Conservation (phyloP, 1,140 invertebrate species). For the Dreissena polymorpha region DNA sequence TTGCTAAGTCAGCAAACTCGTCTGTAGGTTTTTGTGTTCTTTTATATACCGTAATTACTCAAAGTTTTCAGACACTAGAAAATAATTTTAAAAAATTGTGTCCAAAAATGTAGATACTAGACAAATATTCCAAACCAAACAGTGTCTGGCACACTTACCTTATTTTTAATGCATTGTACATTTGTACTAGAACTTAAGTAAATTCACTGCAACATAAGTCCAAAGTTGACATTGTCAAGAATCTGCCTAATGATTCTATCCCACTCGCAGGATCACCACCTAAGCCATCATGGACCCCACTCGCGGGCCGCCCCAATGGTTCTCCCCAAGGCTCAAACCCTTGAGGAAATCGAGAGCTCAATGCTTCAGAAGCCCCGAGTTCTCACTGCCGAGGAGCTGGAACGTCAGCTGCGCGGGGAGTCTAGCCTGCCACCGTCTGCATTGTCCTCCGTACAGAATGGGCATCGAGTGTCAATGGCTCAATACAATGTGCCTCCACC, state of each 20-base stretch:
- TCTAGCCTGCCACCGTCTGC: neutral
- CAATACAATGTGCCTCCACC: constrained; percentile 47
- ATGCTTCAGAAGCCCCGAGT: constrained; percentile 65
- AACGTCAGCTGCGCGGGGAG: constrained; percentile 74
- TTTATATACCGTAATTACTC: neutral
- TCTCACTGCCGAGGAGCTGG: constrained; percentile 77
- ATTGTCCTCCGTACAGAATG: constrained; percentile 9
- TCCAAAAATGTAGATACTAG: no score
- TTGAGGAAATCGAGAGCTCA: constrained; percentile 73
- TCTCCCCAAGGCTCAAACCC: constrained; percentile 67
- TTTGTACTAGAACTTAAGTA: neutral
- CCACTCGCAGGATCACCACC: constrained; percentile 25
- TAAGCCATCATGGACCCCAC: constrained; percentile 48
- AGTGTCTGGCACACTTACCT: no score
- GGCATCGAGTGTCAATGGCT: constrained; percentile 12
- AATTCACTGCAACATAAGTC: neutral
- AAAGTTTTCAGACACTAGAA: neutral
- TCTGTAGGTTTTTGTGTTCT: constrained; percentile 40
- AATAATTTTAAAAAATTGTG: no score
- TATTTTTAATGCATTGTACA: neutral
- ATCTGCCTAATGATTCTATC: no score
- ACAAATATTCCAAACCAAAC: no score
- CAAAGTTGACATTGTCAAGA: no score
- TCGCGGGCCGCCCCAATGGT: constrained; percentile 50
- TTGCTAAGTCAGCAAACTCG: constrained; percentile 64